Evolutionary conservation across 2,888 invertebrate species (phyloP).

Genomic region (Campopleginae sp.): DNA sequence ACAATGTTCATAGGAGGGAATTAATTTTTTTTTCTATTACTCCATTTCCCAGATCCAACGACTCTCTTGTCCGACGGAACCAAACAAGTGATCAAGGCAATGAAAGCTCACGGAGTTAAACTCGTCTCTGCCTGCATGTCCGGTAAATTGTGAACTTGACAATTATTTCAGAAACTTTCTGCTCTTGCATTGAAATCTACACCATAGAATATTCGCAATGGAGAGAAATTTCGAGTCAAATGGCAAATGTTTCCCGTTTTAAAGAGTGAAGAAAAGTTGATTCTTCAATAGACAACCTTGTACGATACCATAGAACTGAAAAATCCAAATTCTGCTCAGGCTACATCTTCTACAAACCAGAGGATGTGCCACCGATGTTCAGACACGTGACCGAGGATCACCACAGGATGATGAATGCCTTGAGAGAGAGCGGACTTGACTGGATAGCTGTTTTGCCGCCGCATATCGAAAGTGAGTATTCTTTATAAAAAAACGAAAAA

Average conservation of each 20-base stretch:
- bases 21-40: not conserved
- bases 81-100: constrained; percentile 91
- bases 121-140: constrained; percentile 92
- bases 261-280: too few relatives aligned
- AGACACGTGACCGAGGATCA: constrained; percentile 91
- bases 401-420: constrained; percentile 89
- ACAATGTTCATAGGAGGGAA: not conserved
- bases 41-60: constrained; percentile 87
- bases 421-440: constrained; percentile 89
- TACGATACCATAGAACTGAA: not conserved
- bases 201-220: too few relatives aligned
- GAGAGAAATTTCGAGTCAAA: too few relatives aligned
- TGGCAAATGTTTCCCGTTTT: too few relatives aligned
- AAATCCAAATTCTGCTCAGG: constrained; percentile 83
- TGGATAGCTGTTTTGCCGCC: constrained; percentile 93
- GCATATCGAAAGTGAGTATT: constrained; percentile 89
- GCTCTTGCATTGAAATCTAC: too few relatives aligned
- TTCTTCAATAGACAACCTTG: not conserved
- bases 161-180: not conserved
- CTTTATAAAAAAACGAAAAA: too few relatives aligned
- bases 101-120: constrained; percentile 89
- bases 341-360: constrained; percentile 90
- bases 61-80: constrained; percentile 92
- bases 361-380: constrained; percentile 91
- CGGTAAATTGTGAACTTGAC: constrained; percentile 76